Evolutionary conservation across 2,888 invertebrate species (phyloP).

Genomic region (Ochlodes sylvanus): DNA sequence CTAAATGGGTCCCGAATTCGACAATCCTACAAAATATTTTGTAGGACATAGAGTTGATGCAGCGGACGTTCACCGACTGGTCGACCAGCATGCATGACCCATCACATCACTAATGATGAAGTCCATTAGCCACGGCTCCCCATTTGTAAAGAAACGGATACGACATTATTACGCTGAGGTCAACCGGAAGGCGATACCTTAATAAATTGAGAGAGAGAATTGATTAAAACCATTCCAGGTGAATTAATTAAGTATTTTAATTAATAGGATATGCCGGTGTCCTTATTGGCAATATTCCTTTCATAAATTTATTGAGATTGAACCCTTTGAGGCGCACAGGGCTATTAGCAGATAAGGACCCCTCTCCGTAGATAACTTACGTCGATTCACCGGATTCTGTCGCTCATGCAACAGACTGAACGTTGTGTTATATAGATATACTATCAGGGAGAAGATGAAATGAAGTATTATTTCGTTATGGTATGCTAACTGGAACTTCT

Average conservation of each 20-base stretch:
- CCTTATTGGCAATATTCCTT: conserved; percentile 85
- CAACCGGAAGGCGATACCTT: conserved; percentile 66
- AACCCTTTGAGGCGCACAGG: conserved; percentile 69
- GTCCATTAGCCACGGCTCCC: conserved; percentile 18
- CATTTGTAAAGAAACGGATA: conserved; percentile 43
- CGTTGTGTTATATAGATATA: neutral
- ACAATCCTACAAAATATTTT: neutral
- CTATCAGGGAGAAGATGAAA: no score
- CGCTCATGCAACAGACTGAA: conserved; percentile 21
- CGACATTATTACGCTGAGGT: conserved; percentile 49
- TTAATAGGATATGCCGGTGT: conserved; percentile 83
- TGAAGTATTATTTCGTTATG: no score
- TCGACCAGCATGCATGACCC: no score
- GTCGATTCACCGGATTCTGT: conserved; percentile 25
- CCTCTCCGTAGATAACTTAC: conserved; percentile 28
- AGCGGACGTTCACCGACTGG: no score
- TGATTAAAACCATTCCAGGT: conserved; percentile 85
- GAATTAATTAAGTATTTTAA: conserved; percentile 85
- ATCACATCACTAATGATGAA: neutral
- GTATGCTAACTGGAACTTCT: no score
- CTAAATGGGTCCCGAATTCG: no score
- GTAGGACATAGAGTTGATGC: no score
- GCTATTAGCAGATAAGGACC: conserved; percentile 71
- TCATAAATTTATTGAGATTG: conserved; percentile 84
- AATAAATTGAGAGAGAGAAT: conserved; percentile 81